These are phyloP conservation scores for Drosophila gunungcola DNA, from an alignment of 1,140 invertebrate genomes.

Conservation along the genomic window DNA sequence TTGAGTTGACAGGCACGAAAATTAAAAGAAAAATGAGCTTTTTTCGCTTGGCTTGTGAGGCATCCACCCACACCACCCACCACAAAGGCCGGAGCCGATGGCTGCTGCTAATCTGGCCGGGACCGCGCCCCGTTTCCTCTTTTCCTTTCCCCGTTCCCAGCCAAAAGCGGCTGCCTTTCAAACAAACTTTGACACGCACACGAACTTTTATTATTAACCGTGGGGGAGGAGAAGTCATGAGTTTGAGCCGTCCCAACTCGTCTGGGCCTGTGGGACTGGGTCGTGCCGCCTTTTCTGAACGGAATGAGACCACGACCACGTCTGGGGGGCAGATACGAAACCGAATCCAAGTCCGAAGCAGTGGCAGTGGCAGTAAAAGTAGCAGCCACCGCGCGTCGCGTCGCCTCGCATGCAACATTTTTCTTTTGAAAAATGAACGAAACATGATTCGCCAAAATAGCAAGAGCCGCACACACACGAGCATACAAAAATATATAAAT, in stretches of 20 bases:
- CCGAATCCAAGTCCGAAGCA: slow-evolving; percentile 18
- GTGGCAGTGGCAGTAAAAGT: slow-evolving; percentile 66
- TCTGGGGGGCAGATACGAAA: slow-evolving; percentile 26
- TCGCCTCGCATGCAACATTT: slow-evolving; percentile 79
- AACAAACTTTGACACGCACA: slow-evolving; percentile 83
- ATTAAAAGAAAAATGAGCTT: slow-evolving; percentile 84
- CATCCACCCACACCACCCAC: slow-evolving; percentile 23
- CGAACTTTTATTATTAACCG: slow-evolving; percentile 79
- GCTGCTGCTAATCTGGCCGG: slow-evolving; percentile 71
- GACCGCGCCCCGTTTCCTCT: slow-evolving; percentile 65
- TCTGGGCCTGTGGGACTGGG: slow-evolving; percentile 37
- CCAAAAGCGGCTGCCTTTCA: slow-evolving; percentile 73
- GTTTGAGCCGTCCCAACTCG: slow-evolving; percentile 25
- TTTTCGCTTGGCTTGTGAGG: slow-evolving; percentile 45
- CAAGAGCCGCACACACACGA: slow-evolving; percentile 27
- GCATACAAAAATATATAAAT: slow-evolving; percentile 29
- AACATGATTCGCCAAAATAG: slow-evolving; percentile 82
- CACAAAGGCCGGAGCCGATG: slow-evolving; percentile 33
- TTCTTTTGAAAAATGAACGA: slow-evolving; percentile 84
- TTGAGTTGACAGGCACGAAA: slow-evolving; percentile 84
- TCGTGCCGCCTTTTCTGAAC: slow-evolving; percentile 35
- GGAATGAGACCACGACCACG: slow-evolving; percentile 32
- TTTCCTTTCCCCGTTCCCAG: slow-evolving; percentile 57
- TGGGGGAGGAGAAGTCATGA: slow-evolving; percentile 13
- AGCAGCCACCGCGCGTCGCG: slow-evolving; percentile 62